Evolutionary conservation across 1,140 invertebrate genomes (phyloP).

Genomic region (Cecropterus lyciades): DNA sequence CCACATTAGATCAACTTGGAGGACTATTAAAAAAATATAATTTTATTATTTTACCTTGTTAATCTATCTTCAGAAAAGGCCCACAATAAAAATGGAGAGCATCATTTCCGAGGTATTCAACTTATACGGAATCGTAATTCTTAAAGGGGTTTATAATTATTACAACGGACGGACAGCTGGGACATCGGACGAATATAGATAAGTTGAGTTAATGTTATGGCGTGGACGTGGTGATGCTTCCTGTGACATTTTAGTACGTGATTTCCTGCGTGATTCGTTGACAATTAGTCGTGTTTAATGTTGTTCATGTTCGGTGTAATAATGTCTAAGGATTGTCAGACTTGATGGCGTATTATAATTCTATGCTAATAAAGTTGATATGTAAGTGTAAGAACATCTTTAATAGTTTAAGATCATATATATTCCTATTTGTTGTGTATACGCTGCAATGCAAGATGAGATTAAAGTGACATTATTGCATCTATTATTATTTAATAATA

Average conservation of each 20-base stretch:
- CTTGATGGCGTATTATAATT: too few relatives aligned
- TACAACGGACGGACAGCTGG: conserved; percentile 45
- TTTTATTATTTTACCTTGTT: too few relatives aligned
- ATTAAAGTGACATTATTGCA: too few relatives aligned
- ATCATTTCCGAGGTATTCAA: neutral
- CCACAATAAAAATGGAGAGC: too few relatives aligned
- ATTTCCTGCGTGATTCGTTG: conserved; percentile 54
- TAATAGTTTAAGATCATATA: too few relatives aligned
- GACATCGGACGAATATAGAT: conserved; percentile 65
- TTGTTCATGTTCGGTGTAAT: neutral
- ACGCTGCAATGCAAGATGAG: too few relatives aligned
- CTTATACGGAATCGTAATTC: conserved; percentile 18
- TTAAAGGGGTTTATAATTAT: conserved; percentile 23
- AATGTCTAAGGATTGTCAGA: neutral
- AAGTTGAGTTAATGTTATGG: conserved; percentile 46
- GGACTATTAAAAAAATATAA: too few relatives aligned
- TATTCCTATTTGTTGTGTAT: too few relatives aligned
- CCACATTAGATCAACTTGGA: too few relatives aligned
- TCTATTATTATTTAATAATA: too few relatives aligned
- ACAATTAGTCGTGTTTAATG: conserved; percentile 20
- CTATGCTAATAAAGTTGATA: too few relatives aligned
- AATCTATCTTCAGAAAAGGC: neutral
- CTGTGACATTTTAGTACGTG: conserved; percentile 70
- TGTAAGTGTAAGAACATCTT: too few relatives aligned
- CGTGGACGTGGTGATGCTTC: conserved; percentile 49